phyloP scores from a whole-genome alignment of 2,888 invertebrate genomes.

The Augiades crinisus region DNA sequence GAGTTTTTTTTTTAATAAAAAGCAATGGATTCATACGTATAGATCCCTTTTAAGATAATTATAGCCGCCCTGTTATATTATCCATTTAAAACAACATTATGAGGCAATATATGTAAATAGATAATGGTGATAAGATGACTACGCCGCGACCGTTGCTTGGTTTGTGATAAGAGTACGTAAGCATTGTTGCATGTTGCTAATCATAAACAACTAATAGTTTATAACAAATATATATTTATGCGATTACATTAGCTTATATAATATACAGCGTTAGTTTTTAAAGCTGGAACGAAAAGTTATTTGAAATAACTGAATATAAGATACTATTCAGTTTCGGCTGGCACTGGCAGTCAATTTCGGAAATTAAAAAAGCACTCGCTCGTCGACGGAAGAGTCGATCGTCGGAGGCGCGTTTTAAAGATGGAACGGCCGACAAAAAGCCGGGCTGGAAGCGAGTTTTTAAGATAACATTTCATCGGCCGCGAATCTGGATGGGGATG shows the following conservation, averaged over 20 bases:
- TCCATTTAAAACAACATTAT: conserved; percentile 34
- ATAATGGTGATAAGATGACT: conserved; percentile 38
- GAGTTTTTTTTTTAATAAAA: background rate
- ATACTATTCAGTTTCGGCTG: background rate
- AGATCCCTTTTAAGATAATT: conserved; percentile 8
- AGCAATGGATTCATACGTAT: no score
- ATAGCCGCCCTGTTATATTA: conserved; percentile 1
- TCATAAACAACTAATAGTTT: background rate
- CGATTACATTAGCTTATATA: background rate
- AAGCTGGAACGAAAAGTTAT: background rate
- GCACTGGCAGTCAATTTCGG: background rate
- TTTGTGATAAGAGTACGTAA: conserved; percentile 23
- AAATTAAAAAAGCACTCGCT: conserved; percentile 1
- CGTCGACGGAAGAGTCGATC: background rate
- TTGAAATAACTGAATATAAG: background rate
- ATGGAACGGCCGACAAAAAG: conserved; percentile 27
- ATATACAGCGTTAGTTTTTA: no score
- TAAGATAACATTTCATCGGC: conserved; percentile 27
- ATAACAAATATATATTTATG: background rate
- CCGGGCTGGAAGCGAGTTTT: conserved; percentile 25
- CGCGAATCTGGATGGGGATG: conserved; percentile 37
- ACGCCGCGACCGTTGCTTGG: conserved; percentile 42
- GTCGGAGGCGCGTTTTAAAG: conserved; percentile 9
- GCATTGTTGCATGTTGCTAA: background rate
- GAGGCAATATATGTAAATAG: conserved; percentile 35